phyloP scores from a whole-genome alignment of 2,797 vertebrate genomes.

The Betta splendens region DNA sequence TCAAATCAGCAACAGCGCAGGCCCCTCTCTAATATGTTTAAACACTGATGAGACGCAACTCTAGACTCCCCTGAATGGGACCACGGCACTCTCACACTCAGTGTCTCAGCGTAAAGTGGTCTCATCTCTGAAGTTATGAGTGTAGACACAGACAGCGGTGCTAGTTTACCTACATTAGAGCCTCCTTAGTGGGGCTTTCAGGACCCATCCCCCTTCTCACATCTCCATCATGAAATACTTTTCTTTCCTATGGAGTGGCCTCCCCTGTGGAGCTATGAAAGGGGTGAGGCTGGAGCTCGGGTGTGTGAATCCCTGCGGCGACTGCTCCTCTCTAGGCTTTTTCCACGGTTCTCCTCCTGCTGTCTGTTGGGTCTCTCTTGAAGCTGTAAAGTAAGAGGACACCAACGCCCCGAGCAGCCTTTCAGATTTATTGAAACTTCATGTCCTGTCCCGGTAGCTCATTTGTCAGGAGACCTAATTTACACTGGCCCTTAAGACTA shows the following conservation, averaged over 20 bases:
- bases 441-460: conserved; percentile 93
- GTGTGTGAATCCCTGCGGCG: conserved; percentile 57
- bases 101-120: conserved; percentile 76
- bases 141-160: conserved; percentile 63
- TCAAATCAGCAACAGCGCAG: conserved; percentile 80
- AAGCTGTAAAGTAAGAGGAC: conserved; percentile 70
- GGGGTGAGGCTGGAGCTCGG: conserved; percentile 43
- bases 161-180: conserved; percentile 75
- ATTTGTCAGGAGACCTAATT: conserved; percentile 99
- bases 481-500: conserved; percentile 99
- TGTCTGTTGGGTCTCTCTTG: conserved; percentile 67
- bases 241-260: conserved; percentile 38
- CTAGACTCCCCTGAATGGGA: conserved; percentile 80
- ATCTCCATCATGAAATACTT: conserved; percentile 66
- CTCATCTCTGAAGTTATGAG: conserved; percentile 74
- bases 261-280: conserved; percentile 53
- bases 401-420: conserved; percentile 69
- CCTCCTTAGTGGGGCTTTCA: conserved; percentile 68
- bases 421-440: conserved; percentile 86
- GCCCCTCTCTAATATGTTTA: conserved; percentile 79
- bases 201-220: conserved; percentile 62
- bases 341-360: conserved; percentile 47
- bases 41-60: conserved; percentile 81
- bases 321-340: conserved; percentile 57
- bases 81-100: conserved; percentile 67